Base-by-base conservation (phyloP, 1,140 invertebrate species). In the Cotesia typhae region DNA sequence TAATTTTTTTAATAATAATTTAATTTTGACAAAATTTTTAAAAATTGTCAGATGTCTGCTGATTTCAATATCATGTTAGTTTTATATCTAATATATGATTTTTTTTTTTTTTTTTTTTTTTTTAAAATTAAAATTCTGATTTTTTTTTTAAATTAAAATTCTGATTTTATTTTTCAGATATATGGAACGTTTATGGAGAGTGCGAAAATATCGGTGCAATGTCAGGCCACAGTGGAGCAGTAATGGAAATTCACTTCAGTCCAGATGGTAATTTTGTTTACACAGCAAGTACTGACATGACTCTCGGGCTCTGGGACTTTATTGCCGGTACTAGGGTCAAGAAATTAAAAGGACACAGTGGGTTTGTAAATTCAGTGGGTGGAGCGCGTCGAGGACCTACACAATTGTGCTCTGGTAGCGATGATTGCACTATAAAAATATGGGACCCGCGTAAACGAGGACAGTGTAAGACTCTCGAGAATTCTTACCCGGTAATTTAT, bases 121-220 rank as follows among this genome's bases (percentile, higher is more conserved):
- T n/a, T n/a, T n/a, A n/a, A n/a, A n/a, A n/a, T n/a, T n/a, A n/a
- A n/a, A n/a, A n/a, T n/a, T n/a, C n/a, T n/a, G n/a, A n/a, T 17
- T 17, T 17, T 17, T 17, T 17, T 17, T 17, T 17, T 17, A 17
- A 17, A 17, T 14, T 1, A 53, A 63, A 60, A 52, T 55, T 47
- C n/a, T 61, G n/a, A 36, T 69, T 60, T 47, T 14, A 75, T 53
- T 75, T 68, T 90, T 69, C 82, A 98, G 96, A 94, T 84, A 89
- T 99, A 76, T 99, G 98, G 98, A 97, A 95, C 86, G 95, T 97
- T 2, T 98, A 97, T 86, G 98, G 96, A 4, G 97, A 99, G 82
- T 99, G 98, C 89, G 97, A 99, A 80, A 99, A 99, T 86, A 92
- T 98, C 75, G 95, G 94, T 76, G 91, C 94, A 6, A 91, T 99